A percentile compares a stretch with the other conserved stretches of the same genome.
Conservation (phyloP, 2,888 invertebrate species). For the Eurois occulta region DNA sequence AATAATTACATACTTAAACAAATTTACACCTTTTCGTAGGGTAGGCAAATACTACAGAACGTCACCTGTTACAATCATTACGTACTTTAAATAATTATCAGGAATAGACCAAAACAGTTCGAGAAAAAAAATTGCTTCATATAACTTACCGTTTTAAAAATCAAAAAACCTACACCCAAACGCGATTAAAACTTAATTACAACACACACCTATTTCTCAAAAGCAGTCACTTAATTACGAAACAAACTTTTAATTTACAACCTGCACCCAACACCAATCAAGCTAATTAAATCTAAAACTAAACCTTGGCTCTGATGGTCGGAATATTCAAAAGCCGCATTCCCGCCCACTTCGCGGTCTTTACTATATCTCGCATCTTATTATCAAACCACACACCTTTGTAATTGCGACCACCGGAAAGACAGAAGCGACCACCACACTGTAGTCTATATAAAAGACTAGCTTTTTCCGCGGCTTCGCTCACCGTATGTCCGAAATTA, state of each 20-base stretch:
- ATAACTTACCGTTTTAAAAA: neutral
- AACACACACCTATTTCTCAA: neutral
- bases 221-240: constrained; percentile 39
- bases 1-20: neutral
- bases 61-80: neutral
- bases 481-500: neutral
- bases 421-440: constrained; percentile 55
- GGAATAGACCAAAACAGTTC: neutral
- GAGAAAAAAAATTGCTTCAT: neutral
- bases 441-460: neutral
- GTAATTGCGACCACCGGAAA: constrained; percentile 65
- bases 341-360: constrained; percentile 52
- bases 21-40: neutral
- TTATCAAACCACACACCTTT: constrained; percentile 63
- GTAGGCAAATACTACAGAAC: neutral
- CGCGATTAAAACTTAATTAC: constrained; percentile 1
- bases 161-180: neutral
- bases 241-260: constrained; percentile 28
- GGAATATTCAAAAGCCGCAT: constrained; percentile 53
- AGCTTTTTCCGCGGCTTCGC: no score
- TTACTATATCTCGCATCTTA: constrained; percentile 36
- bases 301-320: constrained; percentile 3
- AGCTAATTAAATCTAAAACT: constrained; percentile 49
- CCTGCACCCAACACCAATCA: constrained; percentile 27
- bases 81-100: neutral